Evolutionary conservation across 2,113 vertebrate genomes (phyloP).

Genomic region (Erythrocercus mccallii): DNA sequence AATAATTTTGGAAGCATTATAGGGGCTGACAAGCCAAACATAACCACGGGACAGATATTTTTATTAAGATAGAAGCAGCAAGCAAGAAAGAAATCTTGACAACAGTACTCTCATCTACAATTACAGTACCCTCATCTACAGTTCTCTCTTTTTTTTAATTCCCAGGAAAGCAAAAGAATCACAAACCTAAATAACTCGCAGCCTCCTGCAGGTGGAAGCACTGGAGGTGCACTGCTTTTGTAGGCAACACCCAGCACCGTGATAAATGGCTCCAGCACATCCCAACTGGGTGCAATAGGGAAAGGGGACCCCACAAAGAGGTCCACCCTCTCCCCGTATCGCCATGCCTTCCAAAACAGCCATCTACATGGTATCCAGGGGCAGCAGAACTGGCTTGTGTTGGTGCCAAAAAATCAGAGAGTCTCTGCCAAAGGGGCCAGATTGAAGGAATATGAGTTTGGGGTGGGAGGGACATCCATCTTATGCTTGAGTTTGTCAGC

Average conservation of each 20-base stretch:
- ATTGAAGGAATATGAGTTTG: not conserved
- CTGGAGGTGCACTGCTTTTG: not conserved
- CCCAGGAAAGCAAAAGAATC: not conserved
- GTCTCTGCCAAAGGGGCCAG: not conserved
- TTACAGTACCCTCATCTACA: not conserved
- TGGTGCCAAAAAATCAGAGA: not conserved
- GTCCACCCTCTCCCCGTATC: not conserved
- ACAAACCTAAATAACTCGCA: not conserved
- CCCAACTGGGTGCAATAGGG: not conserved
- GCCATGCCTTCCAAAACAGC: not conserved
- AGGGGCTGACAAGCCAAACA: slow-evolving; percentile 7
- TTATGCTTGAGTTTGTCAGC: not conserved
- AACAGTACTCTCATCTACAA: not conserved
- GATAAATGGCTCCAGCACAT: not conserved
- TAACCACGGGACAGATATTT: not conserved
- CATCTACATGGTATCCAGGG: not conserved
- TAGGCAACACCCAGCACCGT: not conserved
- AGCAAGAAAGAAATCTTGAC: not conserved
- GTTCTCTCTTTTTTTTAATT: not conserved
- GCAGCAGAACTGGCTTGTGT: not conserved
- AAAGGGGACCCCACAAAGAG: not conserved
- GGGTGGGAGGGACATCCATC: not conserved
- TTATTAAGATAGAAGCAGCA: not conserved
- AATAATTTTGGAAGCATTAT: slow-evolving; percentile 35
- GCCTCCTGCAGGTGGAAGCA: not conserved